These are phyloP conservation scores for Philhelius pedissequus DNA, from an alignment of 2,888 invertebrate species.

Conservation along the genomic window DNA sequence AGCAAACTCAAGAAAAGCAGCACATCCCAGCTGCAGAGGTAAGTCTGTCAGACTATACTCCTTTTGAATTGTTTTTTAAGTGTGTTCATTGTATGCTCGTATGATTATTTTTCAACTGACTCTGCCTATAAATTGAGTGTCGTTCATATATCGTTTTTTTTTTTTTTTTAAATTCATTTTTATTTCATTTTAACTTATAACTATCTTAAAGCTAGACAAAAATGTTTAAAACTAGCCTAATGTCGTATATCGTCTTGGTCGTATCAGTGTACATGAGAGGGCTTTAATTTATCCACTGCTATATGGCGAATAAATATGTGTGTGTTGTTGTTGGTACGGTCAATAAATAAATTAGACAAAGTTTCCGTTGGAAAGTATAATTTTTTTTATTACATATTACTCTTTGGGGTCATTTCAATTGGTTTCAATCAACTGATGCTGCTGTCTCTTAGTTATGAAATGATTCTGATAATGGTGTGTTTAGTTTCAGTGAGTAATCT, in stretches of 20 bases:
- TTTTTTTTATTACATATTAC: constrained; percentile 50
- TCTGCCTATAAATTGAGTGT: constrained; percentile 24
- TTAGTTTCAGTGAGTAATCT: constrained; percentile 29
- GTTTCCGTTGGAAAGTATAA: constrained; percentile 57
- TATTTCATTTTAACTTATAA: too few relatives aligned
- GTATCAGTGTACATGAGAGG: not conserved
- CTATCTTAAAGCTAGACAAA: too few relatives aligned
- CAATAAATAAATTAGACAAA: constrained; percentile 64
- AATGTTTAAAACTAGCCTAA: too few relatives aligned
- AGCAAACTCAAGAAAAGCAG: constrained; percentile 89
- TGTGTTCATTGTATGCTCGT: not conserved
- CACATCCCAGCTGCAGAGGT: constrained; percentile 84
- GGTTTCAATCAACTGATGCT: constrained; percentile 74
- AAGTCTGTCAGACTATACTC: constrained; percentile 68
- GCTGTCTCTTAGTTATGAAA: constrained; percentile 68
- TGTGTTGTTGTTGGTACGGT: constrained; percentile 3
- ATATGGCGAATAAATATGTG: not conserved
- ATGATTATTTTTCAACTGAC: not conserved
- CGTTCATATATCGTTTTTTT: too few relatives aligned
- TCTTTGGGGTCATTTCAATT: constrained; percentile 78
- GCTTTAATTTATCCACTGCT: constrained; percentile 24
- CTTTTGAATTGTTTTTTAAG: not conserved
- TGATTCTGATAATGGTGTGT: constrained; percentile 20
- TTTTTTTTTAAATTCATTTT: too few relatives aligned
- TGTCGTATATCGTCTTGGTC: constrained; percentile 22